A percentile compares a stretch with the other conserved stretches of the same genome.
These are phyloP conservation scores for Panzeria rudis DNA, from an alignment of 2,888 invertebrate genomes.

Conservation along the genomic window DNA sequence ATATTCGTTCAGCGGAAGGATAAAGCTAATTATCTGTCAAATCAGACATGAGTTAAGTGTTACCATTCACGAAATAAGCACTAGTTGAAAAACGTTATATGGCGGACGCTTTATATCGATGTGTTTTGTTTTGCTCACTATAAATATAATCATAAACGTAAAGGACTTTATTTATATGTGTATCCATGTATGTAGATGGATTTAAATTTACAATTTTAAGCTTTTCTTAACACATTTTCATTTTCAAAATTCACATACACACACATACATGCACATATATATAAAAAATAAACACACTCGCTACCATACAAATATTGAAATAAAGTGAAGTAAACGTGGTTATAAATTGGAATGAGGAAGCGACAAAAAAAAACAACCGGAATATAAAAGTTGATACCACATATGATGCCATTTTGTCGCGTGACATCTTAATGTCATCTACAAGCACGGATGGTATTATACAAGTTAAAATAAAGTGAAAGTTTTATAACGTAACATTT, in stretches of 20 bases:
- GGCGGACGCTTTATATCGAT: too few species aligned
- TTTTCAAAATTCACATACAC: background rate
- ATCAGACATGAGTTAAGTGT: too few species aligned
- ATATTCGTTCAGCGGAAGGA: too few species aligned
- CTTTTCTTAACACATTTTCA: conserved; percentile 54
- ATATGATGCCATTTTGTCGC: conserved; percentile 69
- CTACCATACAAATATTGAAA: background rate
- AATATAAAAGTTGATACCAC: conserved; percentile 37
- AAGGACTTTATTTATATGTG: conserved; percentile 11
- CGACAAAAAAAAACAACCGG: background rate
- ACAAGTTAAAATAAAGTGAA: conserved; percentile 13
- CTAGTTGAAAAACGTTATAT: too few species aligned
- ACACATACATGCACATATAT: background rate
- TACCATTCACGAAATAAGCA: too few species aligned
- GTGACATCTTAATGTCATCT: conserved; percentile 68
- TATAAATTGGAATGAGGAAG: conserved; percentile 22
- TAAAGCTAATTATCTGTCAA: too few species aligned
- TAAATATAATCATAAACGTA: background rate
- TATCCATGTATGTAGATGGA: conserved; percentile 29
- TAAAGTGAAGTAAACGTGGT: conserved; percentile 31
- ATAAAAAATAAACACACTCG: background rate
- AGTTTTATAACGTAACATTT: conserved; percentile 29
- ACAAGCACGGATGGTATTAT: conserved; percentile 28
- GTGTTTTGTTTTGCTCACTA: background rate
- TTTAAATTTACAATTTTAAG: conserved; percentile 63